These are phyloP conservation scores for Oncopodura yosiiana DNA, from an alignment of 1,140 invertebrate genomes.

Conservation along the genomic window DNA sequence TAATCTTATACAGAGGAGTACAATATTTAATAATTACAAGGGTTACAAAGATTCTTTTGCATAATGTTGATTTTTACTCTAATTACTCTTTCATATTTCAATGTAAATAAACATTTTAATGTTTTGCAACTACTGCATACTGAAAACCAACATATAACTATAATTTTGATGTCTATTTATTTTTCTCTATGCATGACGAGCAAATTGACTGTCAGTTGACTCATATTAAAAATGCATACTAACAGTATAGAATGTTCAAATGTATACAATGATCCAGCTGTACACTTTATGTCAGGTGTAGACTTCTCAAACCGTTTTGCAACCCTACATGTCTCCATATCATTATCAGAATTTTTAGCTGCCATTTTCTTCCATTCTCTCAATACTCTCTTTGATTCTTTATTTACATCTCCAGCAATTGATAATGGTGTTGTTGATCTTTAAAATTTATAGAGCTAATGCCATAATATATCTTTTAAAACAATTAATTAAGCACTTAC, in stretches of 20 bases:
- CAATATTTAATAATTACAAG: too few relatives aligned
- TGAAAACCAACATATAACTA: too few relatives aligned
- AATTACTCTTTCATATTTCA: too few relatives aligned
- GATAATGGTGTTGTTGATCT: not conserved
- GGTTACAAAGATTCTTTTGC: too few relatives aligned
- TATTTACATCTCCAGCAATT: slow-evolving; percentile 2
- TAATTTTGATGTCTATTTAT: too few relatives aligned
- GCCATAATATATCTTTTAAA: too few relatives aligned
- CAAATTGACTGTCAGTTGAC: not conserved
- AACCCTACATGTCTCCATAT: not conserved
- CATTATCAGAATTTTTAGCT: not conserved
- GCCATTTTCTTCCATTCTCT: not conserved
- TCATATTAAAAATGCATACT: slow-evolving; percentile 1
- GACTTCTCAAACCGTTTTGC: not conserved
- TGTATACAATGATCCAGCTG: slow-evolving; percentile 9
- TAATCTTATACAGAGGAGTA: too few relatives aligned
- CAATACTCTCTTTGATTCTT: not conserved
- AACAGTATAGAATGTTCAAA: slow-evolving; percentile 20
- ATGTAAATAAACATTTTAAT: too few relatives aligned
- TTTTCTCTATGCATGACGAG: not conserved
- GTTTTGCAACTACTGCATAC: too few relatives aligned
- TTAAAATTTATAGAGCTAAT: too few relatives aligned
- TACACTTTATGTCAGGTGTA: slow-evolving; percentile 7
- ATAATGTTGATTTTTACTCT: too few relatives aligned
- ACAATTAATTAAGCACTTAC: too few relatives aligned